Percentiles rank a stretch among this genome's conserved stretches.
Evolutionary conservation across 2,888 invertebrate species (phyloP).

Genomic region (Rotaria magnacalcarata): DNA sequence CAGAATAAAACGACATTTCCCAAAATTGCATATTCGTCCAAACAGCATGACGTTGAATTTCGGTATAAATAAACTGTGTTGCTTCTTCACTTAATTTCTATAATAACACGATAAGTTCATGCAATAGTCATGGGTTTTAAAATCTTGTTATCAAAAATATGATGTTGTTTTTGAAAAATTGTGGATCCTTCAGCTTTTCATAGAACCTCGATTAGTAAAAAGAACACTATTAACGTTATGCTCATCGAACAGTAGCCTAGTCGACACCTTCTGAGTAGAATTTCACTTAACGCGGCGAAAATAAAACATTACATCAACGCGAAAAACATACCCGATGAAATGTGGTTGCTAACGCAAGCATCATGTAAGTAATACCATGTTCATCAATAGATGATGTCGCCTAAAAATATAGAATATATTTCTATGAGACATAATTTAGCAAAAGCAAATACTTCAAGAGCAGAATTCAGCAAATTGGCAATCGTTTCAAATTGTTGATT

Average conservation of each 20-base stretch:
- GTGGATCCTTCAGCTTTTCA: too few species aligned
- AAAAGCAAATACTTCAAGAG: conserved; percentile 62
- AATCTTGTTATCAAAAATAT: too few species aligned
- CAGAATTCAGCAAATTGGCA: conserved; percentile 87
- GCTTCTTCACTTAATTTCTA: conserved; percentile 73
- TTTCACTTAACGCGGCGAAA: too few species aligned
- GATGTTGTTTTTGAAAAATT: too few species aligned
- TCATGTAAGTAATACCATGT: conserved; percentile 85
- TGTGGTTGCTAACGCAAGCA: conserved; percentile 78
- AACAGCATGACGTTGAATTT: conserved; percentile 88
- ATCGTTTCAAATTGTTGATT: conserved; percentile 94
- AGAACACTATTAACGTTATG: too few species aligned
- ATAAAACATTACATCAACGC: too few species aligned
- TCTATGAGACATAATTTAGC: neutral
- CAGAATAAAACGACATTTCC: conserved; percentile 91
- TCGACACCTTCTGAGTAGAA: too few species aligned
- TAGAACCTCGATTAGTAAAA: too few species aligned
- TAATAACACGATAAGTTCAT: too few species aligned
- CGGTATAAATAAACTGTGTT: conserved; percentile 84
- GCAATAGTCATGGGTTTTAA: too few species aligned
- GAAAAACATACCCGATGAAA: conserved; percentile 39
- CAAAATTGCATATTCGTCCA: conserved; percentile 96
- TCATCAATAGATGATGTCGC: conserved; percentile 83
- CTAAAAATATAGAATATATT: conserved; percentile 46
- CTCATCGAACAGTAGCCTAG: too few species aligned